These are phyloP conservation scores for Acrocyrtus sp. DNA, from an alignment of 2,888 invertebrate species.

Conservation along the genomic window DNA sequence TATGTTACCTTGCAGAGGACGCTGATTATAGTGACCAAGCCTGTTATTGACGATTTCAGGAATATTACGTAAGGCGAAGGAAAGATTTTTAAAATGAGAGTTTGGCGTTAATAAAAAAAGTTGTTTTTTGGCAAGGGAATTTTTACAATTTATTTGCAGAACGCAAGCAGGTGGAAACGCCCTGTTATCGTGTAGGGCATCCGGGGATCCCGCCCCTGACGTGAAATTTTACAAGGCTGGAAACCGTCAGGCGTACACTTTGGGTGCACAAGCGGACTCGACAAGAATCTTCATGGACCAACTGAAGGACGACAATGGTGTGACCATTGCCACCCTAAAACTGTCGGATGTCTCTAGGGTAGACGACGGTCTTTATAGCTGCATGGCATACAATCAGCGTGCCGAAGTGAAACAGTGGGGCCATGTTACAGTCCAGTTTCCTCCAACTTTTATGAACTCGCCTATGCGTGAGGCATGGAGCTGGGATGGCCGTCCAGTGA, in stretches of 20 bases:
- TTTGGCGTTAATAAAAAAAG: too few species aligned
- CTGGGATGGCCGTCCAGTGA: slow-evolving; percentile 83
- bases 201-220: slow-evolving; percentile 1
- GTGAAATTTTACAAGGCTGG: background rate
- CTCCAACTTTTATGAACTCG: slow-evolving; percentile 80
- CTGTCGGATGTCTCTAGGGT: slow-evolving; percentile 75
- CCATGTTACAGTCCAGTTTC: slow-evolving; percentile 83
- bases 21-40: too few species aligned
- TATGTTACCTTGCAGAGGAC: too few species aligned
- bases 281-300: slow-evolving; percentile 71
- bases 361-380: slow-evolving; percentile 92
- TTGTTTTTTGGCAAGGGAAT: too few species aligned
- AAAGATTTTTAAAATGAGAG: too few species aligned
- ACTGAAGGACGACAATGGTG: slow-evolving; percentile 65
- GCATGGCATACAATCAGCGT: slow-evolving; percentile 79
- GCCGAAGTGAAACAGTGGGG: too few species aligned
- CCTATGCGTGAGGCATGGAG: slow-evolving; percentile 78
- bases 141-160: too few species aligned
- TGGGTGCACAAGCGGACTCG: background rate
- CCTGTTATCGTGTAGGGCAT: background rate
- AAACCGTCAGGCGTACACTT: background rate
- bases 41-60: too few species aligned
- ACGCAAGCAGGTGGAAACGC: background rate
- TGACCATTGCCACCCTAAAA: slow-evolving; percentile 75
- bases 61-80: too few species aligned